Evolutionary conservation across 2,113 vertebrate genomes (phyloP).

Genomic region (Hippocampus mohnikei): DNA sequence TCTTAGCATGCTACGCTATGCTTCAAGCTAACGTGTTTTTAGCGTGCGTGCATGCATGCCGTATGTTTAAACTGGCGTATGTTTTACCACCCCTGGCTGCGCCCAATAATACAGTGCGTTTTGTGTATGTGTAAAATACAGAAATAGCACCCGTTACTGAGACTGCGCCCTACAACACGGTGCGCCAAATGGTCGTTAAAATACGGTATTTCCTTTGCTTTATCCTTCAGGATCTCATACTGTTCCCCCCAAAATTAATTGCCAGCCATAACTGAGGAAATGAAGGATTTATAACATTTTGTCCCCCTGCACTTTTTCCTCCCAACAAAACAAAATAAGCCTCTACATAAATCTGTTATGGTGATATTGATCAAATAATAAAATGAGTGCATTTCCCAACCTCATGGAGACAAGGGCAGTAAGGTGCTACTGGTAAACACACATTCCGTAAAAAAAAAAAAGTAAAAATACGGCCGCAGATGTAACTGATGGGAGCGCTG

Average conservation of each 20-base stretch:
- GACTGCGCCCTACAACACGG: too few relatives aligned
- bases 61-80: too few relatives aligned
- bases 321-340: slow-evolving; percentile 3
- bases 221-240: background rate
- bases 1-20: too few relatives aligned
- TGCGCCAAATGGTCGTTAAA: too few relatives aligned
- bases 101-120: too few relatives aligned
- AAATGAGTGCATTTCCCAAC: slow-evolving; percentile 4
- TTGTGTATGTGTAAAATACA: too few relatives aligned
- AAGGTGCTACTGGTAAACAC: background rate
- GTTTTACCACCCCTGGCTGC: too few relatives aligned
- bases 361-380: slow-evolving; percentile 4
- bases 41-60: too few relatives aligned
- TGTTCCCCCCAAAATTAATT: background rate
- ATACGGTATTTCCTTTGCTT: background rate
- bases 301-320: background rate
- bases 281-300: background rate
- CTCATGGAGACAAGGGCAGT: background rate
- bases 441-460: background rate
- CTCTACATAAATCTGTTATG: background rate
- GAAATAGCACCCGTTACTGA: too few relatives aligned
- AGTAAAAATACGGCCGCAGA: background rate
- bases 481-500: background rate
- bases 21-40: too few relatives aligned
- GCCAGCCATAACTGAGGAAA: background rate